Evolutionary conservation across 2,797 vertebrate species (phyloP).

Genomic region (Smutsia temminckii): DNA sequence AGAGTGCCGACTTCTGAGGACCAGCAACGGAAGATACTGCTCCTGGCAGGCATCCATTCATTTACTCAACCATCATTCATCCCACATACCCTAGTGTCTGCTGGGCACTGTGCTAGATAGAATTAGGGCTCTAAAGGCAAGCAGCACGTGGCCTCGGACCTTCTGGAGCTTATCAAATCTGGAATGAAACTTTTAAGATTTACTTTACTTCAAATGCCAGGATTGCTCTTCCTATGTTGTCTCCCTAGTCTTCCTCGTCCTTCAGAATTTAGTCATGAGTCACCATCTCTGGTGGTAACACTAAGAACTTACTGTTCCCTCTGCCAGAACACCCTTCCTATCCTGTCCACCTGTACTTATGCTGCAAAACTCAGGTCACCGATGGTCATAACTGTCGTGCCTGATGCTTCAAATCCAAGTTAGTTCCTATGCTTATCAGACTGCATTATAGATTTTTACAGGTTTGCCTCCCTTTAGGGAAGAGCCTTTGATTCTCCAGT

Average conservation of each 20-base stretch:
- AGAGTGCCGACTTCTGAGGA: not conserved
- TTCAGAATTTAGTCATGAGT: not conserved
- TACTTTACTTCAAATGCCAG: not conserved
- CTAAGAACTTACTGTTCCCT: not conserved
- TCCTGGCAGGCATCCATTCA: fast-evolving
- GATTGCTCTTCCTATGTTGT: not conserved
- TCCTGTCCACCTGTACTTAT: not conserved
- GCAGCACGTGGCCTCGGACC: not conserved
- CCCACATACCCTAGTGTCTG: not conserved
- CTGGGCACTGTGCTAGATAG: not conserved
- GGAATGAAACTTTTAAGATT: not conserved
- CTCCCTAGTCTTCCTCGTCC: not conserved
- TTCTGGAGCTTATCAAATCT: not conserved
- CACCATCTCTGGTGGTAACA: not conserved
- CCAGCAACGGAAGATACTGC: not conserved
- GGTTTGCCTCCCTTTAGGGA: not conserved
- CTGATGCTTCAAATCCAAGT: not conserved
- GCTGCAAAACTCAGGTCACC: not conserved
- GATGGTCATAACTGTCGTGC: fast-evolving
- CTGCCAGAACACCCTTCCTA: not conserved
- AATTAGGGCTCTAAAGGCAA: not conserved
- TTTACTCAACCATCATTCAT: not conserved
- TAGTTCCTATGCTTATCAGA: not conserved
- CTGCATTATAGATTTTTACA: not conserved
- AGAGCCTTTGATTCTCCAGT: not conserved